A percentile compares a stretch with the other conserved stretches of the same genome.
Conservation (phyloP, 2,113 vertebrate species). For the Entosphenus tridentatus region DNA sequence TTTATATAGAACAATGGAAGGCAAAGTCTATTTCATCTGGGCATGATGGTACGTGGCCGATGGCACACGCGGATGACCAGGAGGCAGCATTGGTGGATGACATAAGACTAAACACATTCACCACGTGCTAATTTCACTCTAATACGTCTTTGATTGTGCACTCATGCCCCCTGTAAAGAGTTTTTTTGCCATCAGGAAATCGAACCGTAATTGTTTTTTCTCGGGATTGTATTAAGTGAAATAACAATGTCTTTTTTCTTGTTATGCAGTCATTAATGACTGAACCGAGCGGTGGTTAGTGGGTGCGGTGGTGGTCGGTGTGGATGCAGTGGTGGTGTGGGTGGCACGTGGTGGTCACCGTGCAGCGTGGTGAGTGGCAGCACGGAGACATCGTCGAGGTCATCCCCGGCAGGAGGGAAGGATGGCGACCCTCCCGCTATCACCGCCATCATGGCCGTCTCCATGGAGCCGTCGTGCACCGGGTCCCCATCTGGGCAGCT, state of each 20-base stretch:
- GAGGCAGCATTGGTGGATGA: too few species aligned
- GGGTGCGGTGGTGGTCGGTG: too few species aligned
- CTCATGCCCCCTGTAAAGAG: too few species aligned
- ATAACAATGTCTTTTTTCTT: neutral
- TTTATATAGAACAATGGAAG: neutral
- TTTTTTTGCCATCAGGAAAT: neutral
- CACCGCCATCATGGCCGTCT: constrained; percentile 1
- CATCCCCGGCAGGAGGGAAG: constrained; percentile 23
- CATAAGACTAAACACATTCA: too few species aligned
- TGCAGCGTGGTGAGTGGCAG: constrained; percentile 45
- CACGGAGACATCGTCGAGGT: constrained; percentile 38
- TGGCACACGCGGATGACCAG: too few species aligned
- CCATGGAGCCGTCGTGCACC: constrained; percentile 16
- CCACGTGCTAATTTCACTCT: too few species aligned
- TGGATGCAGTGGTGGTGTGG: neutral
- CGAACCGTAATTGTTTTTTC: neutral
- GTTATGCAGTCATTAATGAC: neutral
- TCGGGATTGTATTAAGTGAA: neutral
- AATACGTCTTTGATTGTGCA: too few species aligned
- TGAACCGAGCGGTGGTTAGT: neutral
- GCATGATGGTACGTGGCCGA: too few species aligned
- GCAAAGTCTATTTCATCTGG: neutral
- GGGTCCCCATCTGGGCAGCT: too few species aligned
- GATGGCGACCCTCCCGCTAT: neutral
- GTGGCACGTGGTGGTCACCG: constrained; percentile 18